phyloP scores from a whole-genome alignment of 1,140 invertebrate species.

The Hyphantria cunea region DNA sequence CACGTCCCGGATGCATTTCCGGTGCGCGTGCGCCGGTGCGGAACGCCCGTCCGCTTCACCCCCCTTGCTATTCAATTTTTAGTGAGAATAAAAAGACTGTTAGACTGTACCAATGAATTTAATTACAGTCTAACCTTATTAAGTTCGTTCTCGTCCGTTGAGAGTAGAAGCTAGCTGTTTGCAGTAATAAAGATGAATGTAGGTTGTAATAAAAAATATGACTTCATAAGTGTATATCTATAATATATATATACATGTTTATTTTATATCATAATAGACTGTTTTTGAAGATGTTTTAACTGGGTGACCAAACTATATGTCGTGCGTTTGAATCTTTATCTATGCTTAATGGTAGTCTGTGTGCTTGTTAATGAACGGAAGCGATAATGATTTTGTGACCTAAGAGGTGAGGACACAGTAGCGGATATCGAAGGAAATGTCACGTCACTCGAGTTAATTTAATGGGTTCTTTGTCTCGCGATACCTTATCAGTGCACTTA shows the following conservation, averaged over 20 bases:
- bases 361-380: constrained; percentile 67
- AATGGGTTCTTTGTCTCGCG: constrained; percentile 79
- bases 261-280: too few relatives aligned
- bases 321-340: constrained; percentile 13
- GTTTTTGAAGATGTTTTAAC: too few relatives aligned
- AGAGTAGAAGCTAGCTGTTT: background rate
- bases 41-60: constrained; percentile 73
- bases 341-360: constrained; percentile 35
- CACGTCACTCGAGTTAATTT: constrained; percentile 69
- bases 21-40: constrained; percentile 66
- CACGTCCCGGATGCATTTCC: constrained; percentile 77
- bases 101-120: constrained; percentile 28
- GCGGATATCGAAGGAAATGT: constrained; percentile 78
- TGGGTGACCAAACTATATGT: background rate
- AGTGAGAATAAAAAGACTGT: constrained; percentile 48
- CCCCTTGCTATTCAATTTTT: constrained; percentile 58
- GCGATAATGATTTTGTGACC: constrained; percentile 76
- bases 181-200: background rate
- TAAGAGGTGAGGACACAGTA: constrained; percentile 65
- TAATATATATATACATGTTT: too few relatives aligned
- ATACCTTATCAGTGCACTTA: constrained; percentile 66
- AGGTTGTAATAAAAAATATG: too few relatives aligned
- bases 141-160: background rate
- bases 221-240: too few relatives aligned
- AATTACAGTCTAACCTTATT: constrained; percentile 29